phyloP scores from a whole-genome alignment of 2,797 vertebrate species.

The Hoplostethus mediterraneus region DNA sequence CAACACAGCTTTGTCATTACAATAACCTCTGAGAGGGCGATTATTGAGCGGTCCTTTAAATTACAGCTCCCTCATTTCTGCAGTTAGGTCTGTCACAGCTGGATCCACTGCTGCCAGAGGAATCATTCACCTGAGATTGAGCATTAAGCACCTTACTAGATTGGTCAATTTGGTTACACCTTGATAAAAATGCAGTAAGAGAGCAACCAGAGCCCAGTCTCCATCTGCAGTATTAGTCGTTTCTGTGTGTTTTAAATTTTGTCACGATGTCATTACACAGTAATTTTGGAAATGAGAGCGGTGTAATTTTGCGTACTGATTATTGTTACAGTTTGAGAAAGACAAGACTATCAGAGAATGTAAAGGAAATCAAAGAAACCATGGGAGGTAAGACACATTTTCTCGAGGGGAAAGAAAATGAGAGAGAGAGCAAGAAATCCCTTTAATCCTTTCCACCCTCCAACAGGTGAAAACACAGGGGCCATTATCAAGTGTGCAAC shows the following conservation, averaged over 20 bases:
- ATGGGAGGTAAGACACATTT: constrained; percentile 9
- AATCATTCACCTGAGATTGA: too few species aligned
- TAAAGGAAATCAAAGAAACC: constrained; percentile 18
- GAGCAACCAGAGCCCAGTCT: neutral
- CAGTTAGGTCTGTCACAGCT: too few species aligned
- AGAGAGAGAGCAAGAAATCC: constrained; percentile 10
- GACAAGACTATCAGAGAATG: constrained; percentile 23
- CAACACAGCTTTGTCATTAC: constrained; percentile 72
- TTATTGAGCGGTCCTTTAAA: constrained; percentile 21
- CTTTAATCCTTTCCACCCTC: neutral
- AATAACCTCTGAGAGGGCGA: constrained; percentile 40
- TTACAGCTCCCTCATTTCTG: constrained; percentile 30
- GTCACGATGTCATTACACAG: neutral
- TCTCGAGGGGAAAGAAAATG: constrained; percentile 22
- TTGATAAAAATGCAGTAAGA: too few species aligned
- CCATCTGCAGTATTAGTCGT: too few species aligned
- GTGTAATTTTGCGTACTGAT: constrained; percentile 18
- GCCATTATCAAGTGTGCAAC: too few species aligned
- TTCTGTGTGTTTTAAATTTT: neutral
- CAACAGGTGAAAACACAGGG: neutral
- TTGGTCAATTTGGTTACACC: too few species aligned
- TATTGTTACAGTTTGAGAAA: constrained; percentile 3
- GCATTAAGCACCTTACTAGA: too few species aligned
- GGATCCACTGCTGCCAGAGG: too few species aligned
- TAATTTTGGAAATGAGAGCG: constrained; percentile 7